Base-by-base conservation (phyloP, 1,140 invertebrate species). In the Hormaphis cornu region DNA sequence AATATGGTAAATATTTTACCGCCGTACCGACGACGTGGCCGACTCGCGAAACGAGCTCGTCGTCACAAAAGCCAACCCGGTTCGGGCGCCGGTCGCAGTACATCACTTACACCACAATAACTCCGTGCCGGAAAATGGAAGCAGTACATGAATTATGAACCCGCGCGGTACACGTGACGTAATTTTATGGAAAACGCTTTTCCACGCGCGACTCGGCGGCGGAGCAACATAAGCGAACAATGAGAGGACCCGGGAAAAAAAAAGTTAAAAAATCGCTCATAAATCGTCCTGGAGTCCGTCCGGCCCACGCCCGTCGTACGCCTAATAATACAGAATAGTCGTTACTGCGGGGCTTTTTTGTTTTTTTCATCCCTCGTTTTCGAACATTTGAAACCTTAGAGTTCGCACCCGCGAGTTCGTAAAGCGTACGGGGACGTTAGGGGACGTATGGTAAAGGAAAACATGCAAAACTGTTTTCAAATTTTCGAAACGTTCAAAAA, bases 101-200 rank as follows among this genome's bases (percentile, higher is more conserved):
- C 44, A 66, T 66, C 44, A 66, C 61, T 66, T 66, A 35, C 61
- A 50, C 61, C 61, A 66, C 61, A 66, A 66, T 66, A 66, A 66
- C 61, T 66, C 44, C 14, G 28, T 50, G 14, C 44, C 44, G 24
- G 44, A 28, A 66, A 66, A 66, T 50, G 14, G 61, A 35, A 48
- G 28, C 42, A 33, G 42, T 33, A n/a, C n/a, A 63, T 66, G 44
- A 66, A 66, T 66, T 66, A 66, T 66, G 61, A 66, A 30, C 42
- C 28, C 42, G n/a, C 14, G 61, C 35, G 50, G 18, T 42, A 50
- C n/a, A 22, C 61, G 44, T 66, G 44, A 66, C 61, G 61, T 66
- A 66, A 66, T 66, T 66, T 66, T 66, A 66, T 66, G 61, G 44
- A 66, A 66, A 66, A 66, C 44, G 61, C 44, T 50, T 66, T 66